Base-by-base conservation (phyloP, 2,797 vertebrate genomes). In the Amphiprion clarkii region DNA sequence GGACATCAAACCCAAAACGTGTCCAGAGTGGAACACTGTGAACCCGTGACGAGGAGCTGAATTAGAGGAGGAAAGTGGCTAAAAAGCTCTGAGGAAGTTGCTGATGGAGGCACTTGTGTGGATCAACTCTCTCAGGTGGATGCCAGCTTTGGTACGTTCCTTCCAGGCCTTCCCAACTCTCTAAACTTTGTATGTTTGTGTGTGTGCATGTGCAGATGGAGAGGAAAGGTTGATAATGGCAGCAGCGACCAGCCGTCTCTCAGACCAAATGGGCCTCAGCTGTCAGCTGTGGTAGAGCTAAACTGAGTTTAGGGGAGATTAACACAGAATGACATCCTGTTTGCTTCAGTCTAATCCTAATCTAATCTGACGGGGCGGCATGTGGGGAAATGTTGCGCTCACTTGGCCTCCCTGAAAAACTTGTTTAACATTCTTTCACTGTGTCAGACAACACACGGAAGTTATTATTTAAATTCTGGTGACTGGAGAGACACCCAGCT, bases 121-220 rank as follows among this genome's bases (percentile, higher is more conserved):
- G 89, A 89, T 91, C 86, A 89, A 64, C 89, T 91, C 88, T 87
- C 84, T 92, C 90, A 92, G 90, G 91, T 92, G 90, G 87, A 84
- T 85, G 83, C 85, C 77, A 85, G 84, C 65, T 65, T 75, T 80
- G 63, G 46, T 36, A 44, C 31, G 67, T 71, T 83, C 67, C 81
- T 81, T 83, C 74, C 31, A 82, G 66, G 64, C 77, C 70, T 85
- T 58, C 72, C 16, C 36, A 68, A 83, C 78, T 82, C 76, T 62
- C 66, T 54, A 31, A 77, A 89, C 76, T 85, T 23, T 51, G 13
- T 40, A 55, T 67, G 62, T 51, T 7, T 39, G 65, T 76, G 67
- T 31, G 27, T 61, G 63, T 68, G 56, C 44, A 40, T 53, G 54
- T 65, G 53, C 73, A 60, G 61, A n/a, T 3, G 39, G 71, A 40